phyloP scores from a whole-genome alignment of 2,797 vertebrate species.

The Scolopax bukidnonensis region DNA sequence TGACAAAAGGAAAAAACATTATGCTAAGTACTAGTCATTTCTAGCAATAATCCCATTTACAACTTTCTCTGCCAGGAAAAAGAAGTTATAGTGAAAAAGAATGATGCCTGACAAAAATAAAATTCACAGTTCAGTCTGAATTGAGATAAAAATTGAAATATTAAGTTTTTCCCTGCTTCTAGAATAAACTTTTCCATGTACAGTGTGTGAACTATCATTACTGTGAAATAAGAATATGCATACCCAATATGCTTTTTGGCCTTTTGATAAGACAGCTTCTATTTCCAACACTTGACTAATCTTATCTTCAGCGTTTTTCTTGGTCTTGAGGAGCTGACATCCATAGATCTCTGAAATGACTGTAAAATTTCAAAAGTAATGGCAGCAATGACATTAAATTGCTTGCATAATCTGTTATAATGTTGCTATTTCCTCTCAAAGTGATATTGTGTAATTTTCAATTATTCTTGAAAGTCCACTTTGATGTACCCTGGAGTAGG shows the following conservation, averaged over 20 bases:
- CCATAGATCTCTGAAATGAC: not conserved
- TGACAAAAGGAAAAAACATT: not conserved
- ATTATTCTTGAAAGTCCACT: not conserved
- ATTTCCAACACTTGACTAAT: not conserved
- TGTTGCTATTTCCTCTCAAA: not conserved
- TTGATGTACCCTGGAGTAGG: not conserved
- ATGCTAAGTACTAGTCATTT: not conserved
- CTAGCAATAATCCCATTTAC: not conserved
- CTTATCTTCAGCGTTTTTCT: not conserved
- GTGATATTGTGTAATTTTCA: not conserved
- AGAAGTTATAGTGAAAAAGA: not conserved
- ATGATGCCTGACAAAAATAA: not conserved
- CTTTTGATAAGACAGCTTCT: not conserved
- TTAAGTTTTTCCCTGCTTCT: not conserved
- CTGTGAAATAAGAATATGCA: not conserved
- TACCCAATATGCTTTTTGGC: not conserved
- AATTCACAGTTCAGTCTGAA: not conserved
- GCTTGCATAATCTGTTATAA: not conserved
- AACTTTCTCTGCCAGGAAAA: not conserved
- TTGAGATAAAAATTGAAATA: not conserved
- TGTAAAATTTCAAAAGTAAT: not conserved
- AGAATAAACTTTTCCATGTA: not conserved
- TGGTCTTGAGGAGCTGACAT: not conserved
- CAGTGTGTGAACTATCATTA: not conserved
- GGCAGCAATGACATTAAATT: not conserved